Percentiles rank a stretch among this genome's conserved stretches.
phyloP scores from a whole-genome alignment of 2,888 invertebrate genomes.

The Drosophila monieri region DNA sequence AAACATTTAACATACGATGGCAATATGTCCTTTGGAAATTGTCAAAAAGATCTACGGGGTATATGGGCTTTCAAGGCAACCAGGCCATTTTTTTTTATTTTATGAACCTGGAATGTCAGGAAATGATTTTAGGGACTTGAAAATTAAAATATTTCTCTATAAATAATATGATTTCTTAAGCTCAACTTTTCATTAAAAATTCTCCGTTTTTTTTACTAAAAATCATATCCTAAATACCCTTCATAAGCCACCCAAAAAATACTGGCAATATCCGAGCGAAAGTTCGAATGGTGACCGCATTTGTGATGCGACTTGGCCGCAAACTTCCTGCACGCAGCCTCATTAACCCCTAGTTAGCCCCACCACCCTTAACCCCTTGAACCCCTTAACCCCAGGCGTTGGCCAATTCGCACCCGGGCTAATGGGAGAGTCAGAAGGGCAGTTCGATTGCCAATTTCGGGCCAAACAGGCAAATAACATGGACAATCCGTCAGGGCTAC shows the following conservation, averaged over 20 bases:
- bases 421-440: slow-evolving; percentile 18
- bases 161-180: too few relatives aligned
- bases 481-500: slow-evolving; percentile 5
- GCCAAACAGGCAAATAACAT: slow-evolving; percentile 1
- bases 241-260: background rate
- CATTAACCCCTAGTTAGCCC: slow-evolving; percentile 3
- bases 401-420: background rate
- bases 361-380: background rate
- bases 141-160: too few relatives aligned
- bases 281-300: background rate
- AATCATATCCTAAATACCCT: background rate
- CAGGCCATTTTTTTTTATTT: background rate
- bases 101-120: too few relatives aligned
- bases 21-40: background rate
- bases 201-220: background rate
- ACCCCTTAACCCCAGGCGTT: slow-evolving; percentile 2
- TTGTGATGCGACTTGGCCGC: background rate
- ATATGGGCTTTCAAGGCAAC: background rate
- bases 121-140: too few relatives aligned
- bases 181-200: background rate
- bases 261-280: background rate
- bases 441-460: slow-evolving; percentile 23
- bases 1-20: slow-evolving; percentile 1
- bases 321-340: background rate
- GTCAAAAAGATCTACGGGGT: background rate